Base-by-base conservation (phyloP, 2,888 invertebrate genomes). In the Ptychoptera albimana region DNA sequence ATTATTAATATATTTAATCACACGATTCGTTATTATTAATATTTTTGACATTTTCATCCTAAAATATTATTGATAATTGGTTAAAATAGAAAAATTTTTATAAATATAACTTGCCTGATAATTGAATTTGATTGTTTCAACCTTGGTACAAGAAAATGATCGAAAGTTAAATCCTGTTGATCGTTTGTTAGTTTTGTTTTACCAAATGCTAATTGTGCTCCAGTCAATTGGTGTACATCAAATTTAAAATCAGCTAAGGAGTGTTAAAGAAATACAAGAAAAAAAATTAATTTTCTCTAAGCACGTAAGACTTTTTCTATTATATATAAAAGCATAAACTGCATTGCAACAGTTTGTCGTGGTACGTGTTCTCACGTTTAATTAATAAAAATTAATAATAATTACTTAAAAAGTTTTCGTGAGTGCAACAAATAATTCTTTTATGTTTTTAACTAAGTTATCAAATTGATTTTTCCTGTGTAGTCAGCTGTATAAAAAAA, bases 181-280 rank as follows among this genome's bases (percentile, higher is more conserved):
- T n/a, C 34, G 8, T 3, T 34, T 34, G n/a, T 12, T 36, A 13
- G 13, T n/a, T 13, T 36, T 36, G 13, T 36, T 13, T 36, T n/a
- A 36, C 13, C n/a, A 23, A 23, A 46, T 45, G 13, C 50, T 14
- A 15, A 39, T 8, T 46, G 41, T 8, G 42, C 43, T 9, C 32
- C 39, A 31, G 43, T 57, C 49, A 64, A 49, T 13, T 58, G 59
- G 43, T 56, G 59, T 7, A 63, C 50, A 52, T 70, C 68, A 45
- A 71, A 70, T 58, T 71, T 70, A 23, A 70, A 54, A 48, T 58
- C 55, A 47, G 61, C 70, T 70, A 56, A 45, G 48, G 23, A 5
- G 23, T 23, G 23, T 23, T 23, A 23, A 5, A n/a, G n/a, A 5
- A 23, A 5, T 23, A 23, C 3, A 5, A 23, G 7, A 5, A 23